phyloP scores from a whole-genome alignment of 2,888 invertebrate species.

The Achlya flavicornis region DNA sequence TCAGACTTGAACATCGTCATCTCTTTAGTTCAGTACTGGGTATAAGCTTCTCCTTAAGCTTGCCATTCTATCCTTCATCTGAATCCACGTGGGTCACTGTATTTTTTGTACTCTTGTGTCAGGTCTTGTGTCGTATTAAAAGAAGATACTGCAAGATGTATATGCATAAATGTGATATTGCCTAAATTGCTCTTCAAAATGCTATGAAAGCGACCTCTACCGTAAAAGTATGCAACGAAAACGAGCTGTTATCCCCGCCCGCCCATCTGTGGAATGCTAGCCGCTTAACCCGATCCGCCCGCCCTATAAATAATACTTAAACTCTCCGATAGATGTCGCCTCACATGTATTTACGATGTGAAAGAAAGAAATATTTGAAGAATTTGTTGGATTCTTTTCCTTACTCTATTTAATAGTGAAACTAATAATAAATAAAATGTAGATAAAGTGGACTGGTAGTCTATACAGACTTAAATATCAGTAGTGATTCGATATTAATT shows the following conservation, averaged over 20 bases:
- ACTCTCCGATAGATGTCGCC: slow-evolving; percentile 7
- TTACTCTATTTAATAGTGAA: neutral
- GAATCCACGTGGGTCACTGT: too few species aligned
- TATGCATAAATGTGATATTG: too few species aligned
- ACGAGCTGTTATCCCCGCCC: slow-evolving; percentile 6
- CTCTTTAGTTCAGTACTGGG: too few species aligned
- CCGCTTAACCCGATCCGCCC: neutral
- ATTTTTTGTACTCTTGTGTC: too few species aligned
- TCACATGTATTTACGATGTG: neutral
- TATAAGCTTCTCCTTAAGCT: too few species aligned
- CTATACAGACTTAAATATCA: too few species aligned
- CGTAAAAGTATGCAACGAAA: neutral
- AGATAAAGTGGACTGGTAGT: too few species aligned
- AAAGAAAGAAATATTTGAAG: neutral
- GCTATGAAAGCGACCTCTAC: neutral
- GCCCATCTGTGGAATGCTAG: slow-evolving; percentile 3
- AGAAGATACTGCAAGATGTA: too few species aligned
- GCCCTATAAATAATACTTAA: slow-evolving; percentile 12
- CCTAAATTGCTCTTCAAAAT: neutral
- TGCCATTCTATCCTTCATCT: too few species aligned
- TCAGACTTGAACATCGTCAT: too few species aligned
- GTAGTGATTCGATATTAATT: too few species aligned
- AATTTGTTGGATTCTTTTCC: neutral
- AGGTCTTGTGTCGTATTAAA: too few species aligned
- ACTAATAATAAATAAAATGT: neutral